These are phyloP conservation scores for Mythimna loreyi DNA, from an alignment of 2,888 invertebrate species.

Conservation along the genomic window DNA sequence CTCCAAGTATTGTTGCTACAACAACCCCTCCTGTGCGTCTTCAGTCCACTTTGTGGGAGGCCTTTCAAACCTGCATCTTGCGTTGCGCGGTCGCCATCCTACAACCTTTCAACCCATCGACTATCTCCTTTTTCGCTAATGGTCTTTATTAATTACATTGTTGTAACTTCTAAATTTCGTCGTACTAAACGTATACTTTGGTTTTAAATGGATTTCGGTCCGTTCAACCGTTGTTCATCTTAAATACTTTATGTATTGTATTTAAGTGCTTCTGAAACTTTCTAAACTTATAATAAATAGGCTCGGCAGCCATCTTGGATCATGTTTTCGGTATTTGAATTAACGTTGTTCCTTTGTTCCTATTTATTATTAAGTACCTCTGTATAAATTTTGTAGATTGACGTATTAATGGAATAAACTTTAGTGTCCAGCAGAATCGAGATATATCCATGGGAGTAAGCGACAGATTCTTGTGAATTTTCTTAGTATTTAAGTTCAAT, in stretches of 20 bases:
- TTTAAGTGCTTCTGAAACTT: constrained; percentile 53
- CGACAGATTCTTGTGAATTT: no score
- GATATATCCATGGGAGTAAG: neutral
- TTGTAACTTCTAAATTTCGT: neutral
- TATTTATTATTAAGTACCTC: neutral
- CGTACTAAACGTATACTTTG: constrained; percentile 15
- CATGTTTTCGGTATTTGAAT: constrained; percentile 28
- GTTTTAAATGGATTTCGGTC: constrained; percentile 26
- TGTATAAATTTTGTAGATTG: neutral
- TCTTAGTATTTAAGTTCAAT: no score
- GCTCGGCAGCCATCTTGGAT: constrained; percentile 20
- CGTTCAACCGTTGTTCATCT: constrained; percentile 48
- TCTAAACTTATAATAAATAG: constrained; percentile 25
- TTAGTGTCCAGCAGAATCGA: neutral
- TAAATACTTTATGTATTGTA: constrained; percentile 49
- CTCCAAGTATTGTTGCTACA: no score
- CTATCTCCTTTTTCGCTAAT: no score
- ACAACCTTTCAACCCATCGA: no score
- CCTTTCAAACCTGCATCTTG: no score
- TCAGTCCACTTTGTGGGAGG: no score
- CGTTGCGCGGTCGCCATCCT: no score
- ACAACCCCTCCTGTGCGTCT: no score
- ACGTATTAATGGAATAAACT: neutral
- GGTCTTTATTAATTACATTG: neutral
- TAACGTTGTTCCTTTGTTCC: constrained; percentile 14